Evolutionary conservation across 1,140 invertebrate species (phyloP).

Genomic region (Cryptotermes secundus): DNA sequence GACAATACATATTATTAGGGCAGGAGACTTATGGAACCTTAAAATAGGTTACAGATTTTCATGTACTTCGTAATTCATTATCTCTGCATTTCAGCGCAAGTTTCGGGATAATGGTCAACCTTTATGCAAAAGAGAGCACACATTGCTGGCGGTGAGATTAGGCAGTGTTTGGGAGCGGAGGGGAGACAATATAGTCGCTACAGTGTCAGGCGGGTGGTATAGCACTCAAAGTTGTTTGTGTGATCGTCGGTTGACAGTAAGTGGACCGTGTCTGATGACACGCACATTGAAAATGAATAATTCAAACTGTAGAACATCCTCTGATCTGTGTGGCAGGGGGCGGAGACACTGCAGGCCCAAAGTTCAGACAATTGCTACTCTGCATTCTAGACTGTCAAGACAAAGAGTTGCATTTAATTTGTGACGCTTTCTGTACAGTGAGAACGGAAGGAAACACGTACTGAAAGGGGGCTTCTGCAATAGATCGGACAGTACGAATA

Average conservation of each 20-base stretch:
- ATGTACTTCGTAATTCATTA: too few species aligned
- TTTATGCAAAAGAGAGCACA: too few species aligned
- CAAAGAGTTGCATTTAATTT: neutral
- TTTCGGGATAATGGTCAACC: too few species aligned
- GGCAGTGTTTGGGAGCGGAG: neutral
- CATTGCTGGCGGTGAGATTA: neutral
- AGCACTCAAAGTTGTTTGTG: neutral
- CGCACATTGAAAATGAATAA: neutral
- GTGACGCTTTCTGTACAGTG: neutral
- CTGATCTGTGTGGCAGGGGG: neutral
- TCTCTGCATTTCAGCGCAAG: too few species aligned
- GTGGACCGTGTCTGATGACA: neutral
- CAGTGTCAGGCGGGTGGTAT: neutral
- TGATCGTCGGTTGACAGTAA: neutral
- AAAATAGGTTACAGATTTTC: too few species aligned
- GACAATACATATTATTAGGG: too few species aligned
- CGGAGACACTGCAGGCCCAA: neutral
- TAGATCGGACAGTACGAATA: too few species aligned
- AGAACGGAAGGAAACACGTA: too few species aligned
- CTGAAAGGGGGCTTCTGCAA: too few species aligned
- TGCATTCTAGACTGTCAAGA: neutral
- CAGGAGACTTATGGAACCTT: too few species aligned
- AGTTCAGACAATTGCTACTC: neutral
- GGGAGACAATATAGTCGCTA: neutral
- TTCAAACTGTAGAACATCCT: neutral